These are phyloP conservation scores for Oscheius sp. DNA, from an alignment of 2,888 invertebrate genomes.

Conservation along the genomic window DNA sequence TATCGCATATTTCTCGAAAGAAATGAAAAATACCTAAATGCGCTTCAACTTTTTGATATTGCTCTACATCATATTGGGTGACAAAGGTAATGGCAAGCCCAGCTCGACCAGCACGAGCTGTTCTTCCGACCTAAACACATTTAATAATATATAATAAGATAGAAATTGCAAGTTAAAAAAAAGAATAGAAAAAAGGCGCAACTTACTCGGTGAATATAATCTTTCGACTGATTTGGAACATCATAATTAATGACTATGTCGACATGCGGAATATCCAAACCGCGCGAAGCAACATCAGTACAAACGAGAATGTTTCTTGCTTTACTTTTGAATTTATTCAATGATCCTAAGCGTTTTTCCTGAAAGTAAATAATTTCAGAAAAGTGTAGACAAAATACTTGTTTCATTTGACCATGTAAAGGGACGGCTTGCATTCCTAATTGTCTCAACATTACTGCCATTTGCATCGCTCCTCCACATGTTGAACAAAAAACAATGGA, in stretches of 20 bases:
- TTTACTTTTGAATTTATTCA: constrained; percentile 95
- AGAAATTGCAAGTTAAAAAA: background rate
- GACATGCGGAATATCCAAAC: constrained; percentile 97
- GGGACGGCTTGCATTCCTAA: constrained; percentile 91
- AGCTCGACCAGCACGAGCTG: constrained; percentile 86
- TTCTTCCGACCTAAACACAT: constrained; percentile 52
- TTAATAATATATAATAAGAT: background rate
- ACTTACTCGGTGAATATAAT: constrained; percentile 89
- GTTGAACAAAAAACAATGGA: constrained; percentile 97
- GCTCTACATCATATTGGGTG: constrained; percentile 96
- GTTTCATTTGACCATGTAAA: constrained; percentile 98
- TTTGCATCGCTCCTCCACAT: constrained; percentile 85
- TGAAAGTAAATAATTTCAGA: constrained; percentile 59
- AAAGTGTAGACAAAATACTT: constrained; percentile 76
- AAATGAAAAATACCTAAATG: constrained; percentile 80
- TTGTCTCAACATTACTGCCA: constrained; percentile 88
- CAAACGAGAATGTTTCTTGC: constrained; percentile 93
- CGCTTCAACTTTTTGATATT: constrained; percentile 96
- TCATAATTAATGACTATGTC: constrained; percentile 97
- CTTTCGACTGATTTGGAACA: constrained; percentile 97
- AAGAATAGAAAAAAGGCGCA: background rate
- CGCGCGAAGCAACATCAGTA: constrained; percentile 95
- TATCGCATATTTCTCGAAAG: background rate
- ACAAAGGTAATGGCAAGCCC: constrained; percentile 96
- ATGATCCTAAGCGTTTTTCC: constrained; percentile 90